phyloP scores from a whole-genome alignment of 2,113 vertebrate genomes.

The Rousettus leschenaultii region DNA sequence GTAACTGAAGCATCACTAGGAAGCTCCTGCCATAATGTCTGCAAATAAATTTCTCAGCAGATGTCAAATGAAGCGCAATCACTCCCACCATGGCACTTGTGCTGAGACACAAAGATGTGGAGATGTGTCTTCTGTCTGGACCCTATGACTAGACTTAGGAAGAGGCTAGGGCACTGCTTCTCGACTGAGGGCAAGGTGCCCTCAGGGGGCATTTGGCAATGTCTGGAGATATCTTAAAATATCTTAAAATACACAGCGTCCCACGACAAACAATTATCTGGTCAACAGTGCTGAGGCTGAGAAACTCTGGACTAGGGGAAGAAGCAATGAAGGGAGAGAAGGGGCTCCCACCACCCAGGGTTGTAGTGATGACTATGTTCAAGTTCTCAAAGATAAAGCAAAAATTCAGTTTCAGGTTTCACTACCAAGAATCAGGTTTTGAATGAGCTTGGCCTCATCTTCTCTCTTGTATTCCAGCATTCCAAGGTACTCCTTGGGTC shows the following conservation, averaged over 20 bases:
- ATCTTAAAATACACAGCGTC: background rate
- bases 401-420: background rate
- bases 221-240: background rate
- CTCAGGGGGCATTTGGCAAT: background rate
- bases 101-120: background rate
- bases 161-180: background rate
- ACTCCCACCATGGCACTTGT: background rate
- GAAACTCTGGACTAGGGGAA: background rate
- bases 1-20: background rate
- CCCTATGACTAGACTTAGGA: background rate
- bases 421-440: conserved; percentile 92
- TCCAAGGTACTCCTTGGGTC: conserved; percentile 90
- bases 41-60: background rate
- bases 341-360: background rate
- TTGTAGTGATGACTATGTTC: background rate
- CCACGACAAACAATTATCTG: background rate
- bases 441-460: conserved; percentile 90
- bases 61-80: background rate
- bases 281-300: background rate
- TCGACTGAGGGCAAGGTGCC: background rate
- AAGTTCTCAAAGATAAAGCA: background rate
- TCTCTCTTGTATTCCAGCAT: conserved; percentile 95
- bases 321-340: background rate
- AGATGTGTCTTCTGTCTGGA: background rate
- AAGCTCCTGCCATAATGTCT: background rate